phyloP scores from a whole-genome alignment of 2,888 invertebrate genomes.

The Spialia ferax region DNA sequence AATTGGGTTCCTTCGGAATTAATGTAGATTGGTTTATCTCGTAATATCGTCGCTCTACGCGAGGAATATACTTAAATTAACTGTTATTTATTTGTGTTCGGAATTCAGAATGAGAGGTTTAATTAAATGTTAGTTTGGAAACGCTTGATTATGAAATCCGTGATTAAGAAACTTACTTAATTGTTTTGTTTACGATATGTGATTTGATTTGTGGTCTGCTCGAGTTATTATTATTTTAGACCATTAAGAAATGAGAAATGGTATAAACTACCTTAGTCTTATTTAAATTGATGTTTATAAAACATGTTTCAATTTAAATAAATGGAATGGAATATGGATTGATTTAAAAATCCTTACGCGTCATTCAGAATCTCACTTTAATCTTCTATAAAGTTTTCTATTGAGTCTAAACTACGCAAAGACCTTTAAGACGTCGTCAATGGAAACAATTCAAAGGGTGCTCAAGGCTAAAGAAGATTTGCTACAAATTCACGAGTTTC shows the following conservation, averaged over 20 bases:
- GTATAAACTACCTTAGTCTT: too few relatives aligned
- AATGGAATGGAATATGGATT: too few relatives aligned
- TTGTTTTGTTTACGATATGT: background rate
- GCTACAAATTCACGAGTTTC: conserved; percentile 32
- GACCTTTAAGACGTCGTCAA: background rate
- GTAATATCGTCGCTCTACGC: background rate
- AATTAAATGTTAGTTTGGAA: background rate
- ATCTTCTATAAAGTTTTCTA: background rate
- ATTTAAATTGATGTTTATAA: too few relatives aligned
- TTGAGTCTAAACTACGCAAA: background rate
- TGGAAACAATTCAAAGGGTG: background rate
- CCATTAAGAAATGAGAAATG: background rate
- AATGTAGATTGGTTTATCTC: conserved; percentile 14
- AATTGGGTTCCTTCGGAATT: conserved; percentile 9
- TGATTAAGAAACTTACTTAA: background rate
- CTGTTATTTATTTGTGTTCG: background rate
- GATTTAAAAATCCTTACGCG: too few relatives aligned
- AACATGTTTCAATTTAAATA: too few relatives aligned
- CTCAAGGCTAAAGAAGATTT: background rate
- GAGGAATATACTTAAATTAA: background rate
- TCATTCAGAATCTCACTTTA: background rate
- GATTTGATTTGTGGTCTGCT: background rate
- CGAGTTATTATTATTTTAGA: background rate
- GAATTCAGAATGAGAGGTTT: background rate
- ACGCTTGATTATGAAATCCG: too few relatives aligned